Base-by-base conservation (phyloP, 2,888 invertebrate species). In the Agelastica alni region DNA sequence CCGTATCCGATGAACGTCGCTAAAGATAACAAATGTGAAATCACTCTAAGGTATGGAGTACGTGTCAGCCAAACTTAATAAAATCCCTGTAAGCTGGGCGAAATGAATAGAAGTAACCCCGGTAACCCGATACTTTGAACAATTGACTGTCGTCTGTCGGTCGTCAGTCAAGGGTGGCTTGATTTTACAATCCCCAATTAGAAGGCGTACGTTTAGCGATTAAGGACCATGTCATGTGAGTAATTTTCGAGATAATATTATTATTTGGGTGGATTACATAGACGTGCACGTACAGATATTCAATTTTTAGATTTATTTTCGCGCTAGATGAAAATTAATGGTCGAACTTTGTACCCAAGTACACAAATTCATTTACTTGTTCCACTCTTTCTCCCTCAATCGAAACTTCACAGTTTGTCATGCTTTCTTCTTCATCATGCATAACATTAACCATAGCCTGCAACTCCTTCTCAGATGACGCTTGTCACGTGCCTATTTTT, bases 151-250 rank as follows among this genome's bases (percentile, higher is more conserved):
- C 64, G 67, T 62, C 62, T 61, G 68, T 57, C 66, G 69, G 66
- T 69, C 70, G 68, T 57, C 66, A 69, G 66, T 69, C 70, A 66
- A 72, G 71, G 70, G 71, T 67, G 66, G 65, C 69, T 72, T 70
- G 73, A 72, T 74, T 74, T 72, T 73, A 71, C 72, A 72, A 73
- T 72, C 72, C 72, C 73, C 74, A 73, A 74, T 73, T 74, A 73
- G 70, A 52, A 64, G 67, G 64, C 66, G 69, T 66, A 58, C 61
- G 65, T 59, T 58, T 54, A 56, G 56, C 65, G 66, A 70, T 70
- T 70, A 69, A 55, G 53, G 61, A 53, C 61, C 51, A 56, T 64
- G 63, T 61, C 61, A 62, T 58, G 61, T 53, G 61, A 65, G 58
- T 66, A 66, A 65, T 66, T 58, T 60, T 37, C 52, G 31, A 47